Percentiles rank a stretch among this genome's conserved stretches.
Conservation (phyloP, 2,888 invertebrate species). For the Zelleria hepariella region DNA sequence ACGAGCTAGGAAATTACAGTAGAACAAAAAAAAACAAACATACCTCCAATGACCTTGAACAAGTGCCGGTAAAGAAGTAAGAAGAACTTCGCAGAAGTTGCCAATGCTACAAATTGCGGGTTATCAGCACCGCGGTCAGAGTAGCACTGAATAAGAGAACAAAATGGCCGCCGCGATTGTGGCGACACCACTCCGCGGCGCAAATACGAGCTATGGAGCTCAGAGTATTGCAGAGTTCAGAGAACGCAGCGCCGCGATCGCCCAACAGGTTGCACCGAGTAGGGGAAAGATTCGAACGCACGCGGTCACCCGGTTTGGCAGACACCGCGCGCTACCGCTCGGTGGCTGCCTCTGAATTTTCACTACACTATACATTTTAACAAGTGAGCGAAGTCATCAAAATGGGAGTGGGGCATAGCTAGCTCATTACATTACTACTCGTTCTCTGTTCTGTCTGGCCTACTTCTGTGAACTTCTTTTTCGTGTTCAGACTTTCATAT, state of each 20-base stretch:
- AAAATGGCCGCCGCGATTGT: conserved; percentile 54
- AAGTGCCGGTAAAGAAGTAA: conserved; percentile 45
- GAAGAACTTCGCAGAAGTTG: conserved; percentile 44
- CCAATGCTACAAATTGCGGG: conserved; percentile 34
- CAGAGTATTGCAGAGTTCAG: conserved; percentile 28
- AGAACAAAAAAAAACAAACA: conserved; percentile 16
- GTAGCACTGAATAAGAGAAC: conserved; percentile 63
- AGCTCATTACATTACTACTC: conserved; percentile 18
- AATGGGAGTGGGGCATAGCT: background rate
- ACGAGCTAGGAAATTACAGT: conserved; percentile 12
- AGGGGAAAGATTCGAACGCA: background rate
- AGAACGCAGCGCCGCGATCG: conserved; percentile 12
- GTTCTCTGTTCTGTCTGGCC: conserved; percentile 63
- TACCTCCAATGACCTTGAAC: conserved; percentile 24
- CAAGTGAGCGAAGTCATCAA: background rate
- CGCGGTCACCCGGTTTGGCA: background rate
- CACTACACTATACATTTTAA: background rate
- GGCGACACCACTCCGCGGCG: conserved; percentile 34
- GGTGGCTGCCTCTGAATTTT: background rate
- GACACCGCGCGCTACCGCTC: background rate
- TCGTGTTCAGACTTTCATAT: conserved; percentile 5
- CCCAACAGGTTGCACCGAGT: background rate
- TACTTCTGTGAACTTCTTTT: conserved; percentile 33
- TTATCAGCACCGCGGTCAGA: conserved; percentile 35
- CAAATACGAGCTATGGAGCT: conserved; percentile 31